Base-by-base conservation (phyloP, 1,140 invertebrate species). In the Tribolium castaneum region DNA sequence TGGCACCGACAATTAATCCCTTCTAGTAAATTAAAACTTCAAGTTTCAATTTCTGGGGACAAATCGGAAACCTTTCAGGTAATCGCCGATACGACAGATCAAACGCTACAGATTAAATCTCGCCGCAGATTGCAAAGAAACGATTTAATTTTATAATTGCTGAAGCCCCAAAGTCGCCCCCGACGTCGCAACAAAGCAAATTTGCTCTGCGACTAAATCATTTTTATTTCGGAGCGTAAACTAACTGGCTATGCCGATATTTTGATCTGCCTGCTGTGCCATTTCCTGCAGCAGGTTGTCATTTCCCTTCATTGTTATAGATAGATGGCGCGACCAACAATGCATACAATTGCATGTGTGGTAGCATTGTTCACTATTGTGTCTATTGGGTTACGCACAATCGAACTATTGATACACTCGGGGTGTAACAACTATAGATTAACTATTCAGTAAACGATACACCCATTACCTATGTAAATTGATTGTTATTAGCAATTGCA, bases 371-470 rank as follows among this genome's bases (percentile, higher is more conserved):
- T 75, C 62, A 51, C 76, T 71, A 80, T 82, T 82, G 82, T 84
- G 76, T 79, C 78, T 78, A 82, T 82, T 82, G 80, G 80, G 76
- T 70, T 70, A 80, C 52, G 77, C 76, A 81, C 76, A 80, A 78
- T 79, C 78, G 71, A 54, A 83, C 80, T 82, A 82, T 83, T 84
- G 82, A 84, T 84, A 83, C 80, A 80, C 75, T 78, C 76, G 82
- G 82, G 83, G 80, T 82, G 81, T 82, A 84, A 83, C 83, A 79
- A 80, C 79, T 79, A 84, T 84, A 82, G 82, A 84, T 84, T 84
- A 84, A 84, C 83, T 83, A 84, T 84, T 84, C 83, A 82, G 83
- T 82, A 80, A 82, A 81, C 82, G 82, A 84, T 84, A 84, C 80
- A 84, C 83, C 82, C 78, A 84, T 84, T 84, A 84, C 82, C 79